Evolutionary conservation across 2,113 vertebrate genomes (phyloP).

Genomic region (Vombatus ursinus): DNA sequence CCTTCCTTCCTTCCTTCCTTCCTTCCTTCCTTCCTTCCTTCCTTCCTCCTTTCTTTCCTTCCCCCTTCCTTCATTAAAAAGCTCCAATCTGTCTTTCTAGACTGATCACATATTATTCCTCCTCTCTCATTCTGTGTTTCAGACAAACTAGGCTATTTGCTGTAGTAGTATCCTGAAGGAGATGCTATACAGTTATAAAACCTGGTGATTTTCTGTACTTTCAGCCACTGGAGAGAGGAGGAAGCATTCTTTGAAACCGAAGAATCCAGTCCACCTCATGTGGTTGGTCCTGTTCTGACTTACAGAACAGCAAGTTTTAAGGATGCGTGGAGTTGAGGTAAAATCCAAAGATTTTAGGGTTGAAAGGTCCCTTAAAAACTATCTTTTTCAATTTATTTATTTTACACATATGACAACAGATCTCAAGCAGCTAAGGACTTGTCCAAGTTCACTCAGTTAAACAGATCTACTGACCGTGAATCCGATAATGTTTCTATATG

Average conservation of each 20-base stretch:
- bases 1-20: no score
- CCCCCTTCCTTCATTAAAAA: background rate
- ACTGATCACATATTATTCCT: background rate
- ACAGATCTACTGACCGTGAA: background rate
- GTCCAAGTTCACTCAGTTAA: background rate
- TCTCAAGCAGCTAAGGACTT: background rate
- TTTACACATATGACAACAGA: background rate
- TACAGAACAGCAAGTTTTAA: background rate
- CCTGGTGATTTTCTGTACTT: background rate
- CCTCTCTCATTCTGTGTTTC: background rate
- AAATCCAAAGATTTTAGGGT: background rate
- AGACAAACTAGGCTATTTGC: background rate
- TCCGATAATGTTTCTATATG: background rate
- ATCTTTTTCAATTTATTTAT: background rate
- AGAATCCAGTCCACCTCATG: no score
- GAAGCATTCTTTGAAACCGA: no score
- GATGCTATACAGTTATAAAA: background rate
- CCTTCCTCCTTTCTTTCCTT: no score
- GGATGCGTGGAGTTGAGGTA: background rate
- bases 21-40: background rate
- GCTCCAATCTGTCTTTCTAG: background rate
- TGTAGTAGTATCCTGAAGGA: background rate
- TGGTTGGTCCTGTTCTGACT: background rate
- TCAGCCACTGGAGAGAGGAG: background rate
- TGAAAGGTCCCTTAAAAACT: background rate